phyloP scores from a whole-genome alignment of 2,888 invertebrate species.

The Megamerina dolium region DNA sequence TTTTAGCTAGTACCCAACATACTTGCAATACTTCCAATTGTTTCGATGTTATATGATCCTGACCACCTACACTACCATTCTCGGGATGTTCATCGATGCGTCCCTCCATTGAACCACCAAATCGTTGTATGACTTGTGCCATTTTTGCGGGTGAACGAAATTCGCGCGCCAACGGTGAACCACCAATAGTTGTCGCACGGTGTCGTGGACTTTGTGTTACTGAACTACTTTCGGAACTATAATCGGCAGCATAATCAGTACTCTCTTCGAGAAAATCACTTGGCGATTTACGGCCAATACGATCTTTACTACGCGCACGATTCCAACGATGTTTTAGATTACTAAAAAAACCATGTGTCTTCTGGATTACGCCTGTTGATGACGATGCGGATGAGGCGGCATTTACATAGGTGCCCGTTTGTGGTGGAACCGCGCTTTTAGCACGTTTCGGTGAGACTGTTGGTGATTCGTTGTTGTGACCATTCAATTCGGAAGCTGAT shows the following conservation, averaged over 20 bases:
- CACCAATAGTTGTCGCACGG: slow-evolving; percentile 55
- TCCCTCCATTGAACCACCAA: slow-evolving; percentile 45
- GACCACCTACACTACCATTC: slow-evolving; percentile 22
- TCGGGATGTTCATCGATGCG: slow-evolving; percentile 44
- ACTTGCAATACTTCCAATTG: slow-evolving; percentile 40
- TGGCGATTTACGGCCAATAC: slow-evolving; percentile 55
- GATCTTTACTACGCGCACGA: slow-evolving; percentile 66
- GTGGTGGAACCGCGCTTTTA: slow-evolving; percentile 52
- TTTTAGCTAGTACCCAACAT: too few relatives aligned
- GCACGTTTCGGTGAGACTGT: slow-evolving; percentile 52
- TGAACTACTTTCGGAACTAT: slow-evolving; percentile 68
- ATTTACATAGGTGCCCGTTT: slow-evolving; percentile 53
- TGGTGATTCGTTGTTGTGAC: slow-evolving; percentile 53
- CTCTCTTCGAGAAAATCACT: slow-evolving; percentile 58
- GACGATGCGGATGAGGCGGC: slow-evolving; percentile 57
- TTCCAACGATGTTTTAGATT: slow-evolving; percentile 77
- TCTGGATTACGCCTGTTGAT: slow-evolving; percentile 59
- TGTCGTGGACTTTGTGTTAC: slow-evolving; percentile 74
- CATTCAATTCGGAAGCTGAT: slow-evolving; percentile 74
- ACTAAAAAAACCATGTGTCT: slow-evolving; percentile 76
- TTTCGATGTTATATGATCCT: slow-evolving; percentile 19
- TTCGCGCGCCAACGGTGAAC: slow-evolving; percentile 48
- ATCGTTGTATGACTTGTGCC: slow-evolving; percentile 39
- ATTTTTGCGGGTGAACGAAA: slow-evolving; percentile 41
- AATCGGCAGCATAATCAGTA: slow-evolving; percentile 72